These are phyloP conservation scores for Cetonia aurata DNA, from an alignment of 2,888 invertebrate genomes.

Conservation along the genomic window DNA sequence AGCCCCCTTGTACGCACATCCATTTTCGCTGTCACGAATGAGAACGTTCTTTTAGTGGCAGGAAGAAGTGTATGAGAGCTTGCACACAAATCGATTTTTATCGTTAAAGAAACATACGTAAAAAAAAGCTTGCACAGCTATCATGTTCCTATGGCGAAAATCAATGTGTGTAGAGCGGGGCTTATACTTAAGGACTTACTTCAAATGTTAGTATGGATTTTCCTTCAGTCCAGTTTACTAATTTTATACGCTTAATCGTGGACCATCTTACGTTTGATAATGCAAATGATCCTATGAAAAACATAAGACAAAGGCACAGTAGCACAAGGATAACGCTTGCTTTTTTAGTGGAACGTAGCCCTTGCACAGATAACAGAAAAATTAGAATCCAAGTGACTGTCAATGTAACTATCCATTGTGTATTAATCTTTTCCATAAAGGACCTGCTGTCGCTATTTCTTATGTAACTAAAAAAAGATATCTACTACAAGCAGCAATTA, in stretches of 20 bases:
- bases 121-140: no score
- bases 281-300: neutral
- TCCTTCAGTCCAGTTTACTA: neutral
- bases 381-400: conserved; percentile 8
- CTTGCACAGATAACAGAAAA: neutral
- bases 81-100: no score
- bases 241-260: conserved; percentile 3
- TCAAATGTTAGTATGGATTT: conserved; percentile 5
- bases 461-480: neutral
- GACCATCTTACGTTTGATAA: conserved; percentile 7
- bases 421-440: neutral
- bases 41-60: no score
- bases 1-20: no score
- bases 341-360: conserved; percentile 2
- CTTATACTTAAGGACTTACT: neutral
- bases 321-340: neutral
- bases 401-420: neutral
- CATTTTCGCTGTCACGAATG: no score
- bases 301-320: neutral
- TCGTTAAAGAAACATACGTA: no score
- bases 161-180: no score
- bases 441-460: neutral
- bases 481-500: neutral
- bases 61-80: no score
- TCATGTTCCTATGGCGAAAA: no score